Conservation (phyloP, 2,888 invertebrate species). For the Amiota minor region DNA sequence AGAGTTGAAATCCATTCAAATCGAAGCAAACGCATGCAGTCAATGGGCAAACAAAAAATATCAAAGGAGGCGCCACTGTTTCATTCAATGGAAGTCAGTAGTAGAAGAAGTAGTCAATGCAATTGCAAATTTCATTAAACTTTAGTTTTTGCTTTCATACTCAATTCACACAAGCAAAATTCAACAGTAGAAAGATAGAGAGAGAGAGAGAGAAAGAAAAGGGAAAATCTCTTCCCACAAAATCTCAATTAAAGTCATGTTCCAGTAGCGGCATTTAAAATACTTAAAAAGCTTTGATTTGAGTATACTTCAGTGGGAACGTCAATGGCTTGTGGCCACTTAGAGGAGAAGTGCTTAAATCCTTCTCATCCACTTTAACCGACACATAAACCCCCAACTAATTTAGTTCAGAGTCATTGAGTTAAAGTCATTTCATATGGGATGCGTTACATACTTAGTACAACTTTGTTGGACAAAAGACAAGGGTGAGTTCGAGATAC, state of each 20-base stretch:
- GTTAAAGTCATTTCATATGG: constrained; percentile 7
- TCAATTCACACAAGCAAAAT: not conserved
- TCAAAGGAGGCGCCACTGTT: not conserved
- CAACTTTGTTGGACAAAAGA: no score
- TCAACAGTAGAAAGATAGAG: not conserved
- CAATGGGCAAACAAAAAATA: not conserved
- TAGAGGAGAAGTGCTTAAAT: not conserved
- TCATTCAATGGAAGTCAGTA: not conserved
- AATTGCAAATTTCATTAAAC: constrained; percentile 25
- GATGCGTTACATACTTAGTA: not conserved
- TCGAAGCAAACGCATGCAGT: no score
- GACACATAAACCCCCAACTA: not conserved
- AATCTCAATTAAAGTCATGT: no score
- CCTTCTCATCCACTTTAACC: no score
- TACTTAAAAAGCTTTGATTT: no score
- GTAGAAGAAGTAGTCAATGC: not conserved
- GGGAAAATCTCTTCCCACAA: not conserved
- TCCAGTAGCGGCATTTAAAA: no score
- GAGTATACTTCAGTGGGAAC: not conserved
- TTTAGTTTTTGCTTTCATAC: constrained; percentile 14
- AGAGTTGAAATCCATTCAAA: no score
- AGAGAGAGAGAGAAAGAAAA: not conserved
- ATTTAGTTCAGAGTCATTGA: constrained; percentile 13
- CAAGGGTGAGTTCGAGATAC: no score
- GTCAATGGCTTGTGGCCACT: constrained; percentile 9